Evolutionary conservation across 2,113 vertebrate species (phyloP).

Genomic region (Desmodus rotundus): DNA sequence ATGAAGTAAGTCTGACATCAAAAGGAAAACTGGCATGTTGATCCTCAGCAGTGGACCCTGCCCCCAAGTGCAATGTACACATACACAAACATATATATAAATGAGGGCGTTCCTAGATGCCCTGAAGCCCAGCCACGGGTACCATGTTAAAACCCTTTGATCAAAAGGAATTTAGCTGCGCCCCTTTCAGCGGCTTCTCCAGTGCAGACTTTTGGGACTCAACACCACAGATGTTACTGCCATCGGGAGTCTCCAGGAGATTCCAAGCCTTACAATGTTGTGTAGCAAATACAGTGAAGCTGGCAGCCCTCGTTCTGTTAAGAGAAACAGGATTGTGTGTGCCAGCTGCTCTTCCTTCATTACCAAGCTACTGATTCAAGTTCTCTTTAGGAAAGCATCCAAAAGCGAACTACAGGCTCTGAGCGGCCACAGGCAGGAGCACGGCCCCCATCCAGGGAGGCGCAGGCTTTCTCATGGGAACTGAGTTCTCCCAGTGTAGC

Average conservation of each 20-base stretch:
- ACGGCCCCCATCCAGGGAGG: background rate
- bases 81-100: background rate
- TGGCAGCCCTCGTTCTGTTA: background rate
- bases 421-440: background rate
- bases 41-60: background rate
- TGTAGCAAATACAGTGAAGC: background rate
- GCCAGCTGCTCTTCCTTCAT: background rate
- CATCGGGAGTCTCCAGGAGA: background rate
- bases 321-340: constrained; percentile 19
- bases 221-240: background rate
- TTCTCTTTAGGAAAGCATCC: background rate
- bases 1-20: background rate
- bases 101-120: background rate
- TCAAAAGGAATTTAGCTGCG: background rate
- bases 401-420: background rate
- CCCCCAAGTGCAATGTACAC: background rate
- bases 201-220: background rate
- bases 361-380: background rate
- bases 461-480: background rate
- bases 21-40: background rate
- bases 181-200: background rate
- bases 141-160: background rate
- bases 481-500: background rate
- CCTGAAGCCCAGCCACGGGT: background rate
- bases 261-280: background rate